Conservation (phyloP, 2,113 vertebrate species). For the Malurus elegans region DNA sequence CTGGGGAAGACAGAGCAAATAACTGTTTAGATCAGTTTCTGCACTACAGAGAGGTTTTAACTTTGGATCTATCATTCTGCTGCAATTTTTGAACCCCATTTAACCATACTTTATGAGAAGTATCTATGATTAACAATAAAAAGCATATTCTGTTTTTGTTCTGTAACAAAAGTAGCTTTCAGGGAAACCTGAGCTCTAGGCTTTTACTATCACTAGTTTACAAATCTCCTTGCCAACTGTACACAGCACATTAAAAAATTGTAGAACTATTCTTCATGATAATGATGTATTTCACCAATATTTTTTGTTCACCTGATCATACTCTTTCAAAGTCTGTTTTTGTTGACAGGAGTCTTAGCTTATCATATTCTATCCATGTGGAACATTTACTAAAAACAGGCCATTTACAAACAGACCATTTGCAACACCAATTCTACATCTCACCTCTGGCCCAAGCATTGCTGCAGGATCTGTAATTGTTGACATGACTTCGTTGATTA, state of each 20-base stretch:
- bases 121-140: neutral
- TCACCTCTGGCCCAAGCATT: slow-evolving; percentile 88
- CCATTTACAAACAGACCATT: neutral
- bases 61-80: neutral
- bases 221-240: neutral
- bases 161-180: neutral
- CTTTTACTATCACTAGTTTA: neutral
- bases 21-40: neutral
- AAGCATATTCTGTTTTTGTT: neutral
- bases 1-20: neutral
- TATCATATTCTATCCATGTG: neutral
- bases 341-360: neutral
- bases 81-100: neutral
- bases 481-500: slow-evolving; percentile 98
- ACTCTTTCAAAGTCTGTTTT: neutral
- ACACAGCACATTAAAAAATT: neutral
- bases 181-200: neutral
- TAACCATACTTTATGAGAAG: neutral
- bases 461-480: slow-evolving; percentile 94
- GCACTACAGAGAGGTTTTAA: neutral
- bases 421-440: neutral
- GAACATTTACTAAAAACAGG: neutral
- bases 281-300: neutral
- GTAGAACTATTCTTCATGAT: neutral
- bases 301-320: neutral